Evolutionary conservation across 2,797 vertebrate species (phyloP).

Genomic region (Spinus pinus): DNA sequence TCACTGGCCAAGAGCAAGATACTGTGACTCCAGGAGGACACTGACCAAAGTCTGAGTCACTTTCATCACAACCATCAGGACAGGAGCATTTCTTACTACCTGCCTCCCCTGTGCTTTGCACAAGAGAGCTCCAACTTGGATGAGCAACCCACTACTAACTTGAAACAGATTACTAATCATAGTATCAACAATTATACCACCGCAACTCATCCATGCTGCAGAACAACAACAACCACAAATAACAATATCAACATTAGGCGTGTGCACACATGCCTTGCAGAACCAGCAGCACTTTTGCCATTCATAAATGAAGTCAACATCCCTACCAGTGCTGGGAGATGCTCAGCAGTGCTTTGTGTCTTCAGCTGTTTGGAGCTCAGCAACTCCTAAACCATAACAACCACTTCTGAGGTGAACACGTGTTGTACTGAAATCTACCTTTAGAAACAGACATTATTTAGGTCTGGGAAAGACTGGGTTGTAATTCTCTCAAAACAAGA

Average conservation of each 20-base stretch:
- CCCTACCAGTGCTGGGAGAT: background rate
- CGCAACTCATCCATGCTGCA: background rate
- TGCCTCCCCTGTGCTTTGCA: background rate
- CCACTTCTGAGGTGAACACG: background rate
- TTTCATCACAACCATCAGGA: background rate
- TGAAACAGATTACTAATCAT: background rate
- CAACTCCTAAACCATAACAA: background rate
- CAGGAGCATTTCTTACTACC: background rate
- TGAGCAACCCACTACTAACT: background rate
- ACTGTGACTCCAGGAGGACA: background rate
- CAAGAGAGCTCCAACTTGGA: background rate
- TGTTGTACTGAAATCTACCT: background rate
- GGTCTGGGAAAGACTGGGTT: background rate
- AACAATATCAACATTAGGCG: background rate
- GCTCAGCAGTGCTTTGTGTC: background rate
- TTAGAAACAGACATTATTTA: background rate
- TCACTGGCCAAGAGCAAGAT: background rate
- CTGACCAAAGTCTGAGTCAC: background rate
- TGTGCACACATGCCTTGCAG: background rate
- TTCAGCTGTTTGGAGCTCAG: background rate
- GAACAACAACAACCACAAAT: background rate
- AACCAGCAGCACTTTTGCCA: background rate
- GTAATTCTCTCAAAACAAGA: background rate
- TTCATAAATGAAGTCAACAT: background rate
- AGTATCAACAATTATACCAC: background rate